These are phyloP conservation scores for Hipposideros larvatus DNA, from an alignment of 2,797 vertebrate genomes.

Conservation along the genomic window DNA sequence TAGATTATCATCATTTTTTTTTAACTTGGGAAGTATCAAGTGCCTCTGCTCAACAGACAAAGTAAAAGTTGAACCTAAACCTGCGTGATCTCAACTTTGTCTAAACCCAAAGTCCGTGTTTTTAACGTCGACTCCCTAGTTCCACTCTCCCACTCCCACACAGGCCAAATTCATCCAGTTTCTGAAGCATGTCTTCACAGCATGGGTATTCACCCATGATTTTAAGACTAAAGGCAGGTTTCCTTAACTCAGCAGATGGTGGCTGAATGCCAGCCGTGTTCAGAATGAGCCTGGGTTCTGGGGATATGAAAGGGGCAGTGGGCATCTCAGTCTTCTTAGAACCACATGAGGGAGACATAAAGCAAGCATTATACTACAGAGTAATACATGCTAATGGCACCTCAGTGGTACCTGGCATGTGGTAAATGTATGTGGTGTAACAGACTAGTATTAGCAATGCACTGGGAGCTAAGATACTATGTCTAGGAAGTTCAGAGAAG, in stretches of 20 bases:
- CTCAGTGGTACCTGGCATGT: too few species aligned
- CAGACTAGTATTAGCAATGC: neutral
- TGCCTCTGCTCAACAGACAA: neutral
- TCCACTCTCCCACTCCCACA: too few species aligned
- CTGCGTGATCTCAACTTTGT: neutral
- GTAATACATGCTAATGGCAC: neutral
- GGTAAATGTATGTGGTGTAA: rapidly evolving
- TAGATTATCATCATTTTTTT: neutral
- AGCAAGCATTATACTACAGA: neutral
- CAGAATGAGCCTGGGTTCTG: neutral
- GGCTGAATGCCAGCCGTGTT: neutral
- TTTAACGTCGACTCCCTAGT: neutral
- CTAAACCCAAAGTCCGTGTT: neutral
- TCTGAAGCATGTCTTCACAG: neutral
- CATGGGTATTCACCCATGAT: neutral
- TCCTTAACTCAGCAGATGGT: neutral
- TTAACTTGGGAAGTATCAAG: neutral
- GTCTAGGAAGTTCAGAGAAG: neutral
- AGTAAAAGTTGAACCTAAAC: neutral
- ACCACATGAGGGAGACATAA: neutral
- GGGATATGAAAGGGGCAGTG: neutral
- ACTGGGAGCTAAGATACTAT: neutral
- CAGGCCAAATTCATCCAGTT: neutral
- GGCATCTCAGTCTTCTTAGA: neutral
- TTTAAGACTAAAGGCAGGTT: neutral